Percentiles rank a stretch among this genome's conserved stretches.
Conservation (phyloP, 1,140 invertebrate genomes). For the Doryteuthis pealeii region DNA sequence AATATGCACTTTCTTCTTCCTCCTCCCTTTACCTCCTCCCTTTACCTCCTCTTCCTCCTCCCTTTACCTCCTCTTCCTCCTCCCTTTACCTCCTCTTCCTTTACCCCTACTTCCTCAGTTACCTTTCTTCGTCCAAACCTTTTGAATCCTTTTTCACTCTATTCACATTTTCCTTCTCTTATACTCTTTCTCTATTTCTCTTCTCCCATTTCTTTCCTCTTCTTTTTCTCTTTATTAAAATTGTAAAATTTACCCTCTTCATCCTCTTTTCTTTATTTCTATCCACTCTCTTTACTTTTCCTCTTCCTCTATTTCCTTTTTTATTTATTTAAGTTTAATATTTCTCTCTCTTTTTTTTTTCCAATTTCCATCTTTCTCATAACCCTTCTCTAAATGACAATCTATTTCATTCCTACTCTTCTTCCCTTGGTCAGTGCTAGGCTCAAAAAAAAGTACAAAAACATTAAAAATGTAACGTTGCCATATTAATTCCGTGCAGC, state of each 20-base stretch:
- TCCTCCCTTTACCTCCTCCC: background rate
- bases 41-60: background rate
- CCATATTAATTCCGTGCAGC: too few relatives aligned
- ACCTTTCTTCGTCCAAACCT: background rate
- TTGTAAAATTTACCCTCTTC: too few relatives aligned
- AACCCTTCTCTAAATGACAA: too few relatives aligned
- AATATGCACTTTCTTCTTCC: background rate
- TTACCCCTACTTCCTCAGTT: background rate
- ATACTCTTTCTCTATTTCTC: background rate
- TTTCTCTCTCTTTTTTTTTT: too few relatives aligned
- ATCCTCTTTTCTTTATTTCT: background rate
- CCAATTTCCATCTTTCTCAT: too few relatives aligned
- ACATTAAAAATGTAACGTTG: too few relatives aligned
- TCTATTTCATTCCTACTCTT: too few relatives aligned
- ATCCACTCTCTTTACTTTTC: background rate
- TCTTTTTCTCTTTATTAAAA: background rate
- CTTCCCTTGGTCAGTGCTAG: too few relatives aligned
- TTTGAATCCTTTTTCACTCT: background rate
- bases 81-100: background rate
- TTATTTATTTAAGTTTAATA: too few relatives aligned
- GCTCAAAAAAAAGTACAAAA: too few relatives aligned
- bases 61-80: background rate
- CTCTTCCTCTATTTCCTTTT: background rate
- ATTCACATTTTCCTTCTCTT: background rate
- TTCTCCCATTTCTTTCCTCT: background rate